Evolutionary conservation across 2,888 invertebrate species (phyloP), one percentile per base, ranked within the genome.

Genomic region (Synanthedon myopaeformis): DNA sequence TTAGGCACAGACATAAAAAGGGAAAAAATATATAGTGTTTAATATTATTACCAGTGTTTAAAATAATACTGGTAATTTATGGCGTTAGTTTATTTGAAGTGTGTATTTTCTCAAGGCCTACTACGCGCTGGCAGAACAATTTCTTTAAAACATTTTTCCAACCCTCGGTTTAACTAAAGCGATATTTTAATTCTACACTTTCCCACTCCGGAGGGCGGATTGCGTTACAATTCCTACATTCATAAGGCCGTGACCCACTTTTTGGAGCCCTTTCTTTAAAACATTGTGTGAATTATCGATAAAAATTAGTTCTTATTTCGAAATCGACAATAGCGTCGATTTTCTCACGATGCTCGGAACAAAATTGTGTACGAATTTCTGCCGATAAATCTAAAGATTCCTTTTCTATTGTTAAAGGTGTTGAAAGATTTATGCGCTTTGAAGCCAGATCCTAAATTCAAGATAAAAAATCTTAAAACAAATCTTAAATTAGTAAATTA

Each of bases 221-320:
- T 68, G 62, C 63, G 66, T 68, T 68, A 69, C 70, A 71, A 52
- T 53, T 67, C 64, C 51, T 41, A 28, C 64, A 64, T 63, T 67
- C 57, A 59, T 59, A 54, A 69, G 76, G 69, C 79, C 79, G 61
- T 79, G 79, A 76, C 79, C 79, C 58, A 73, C 54, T 67, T 73
- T 53, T 49, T 45, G 53, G 35, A 52, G 56, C 42, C 54, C 53
- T 54, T 58, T 56, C 54, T 58, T 56, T 49, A 54, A 56, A 58
- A 56, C 55, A 55, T 55, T 48, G 51, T 54, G 54, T 55, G 55
- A 55, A 57, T 52, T 51, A 54, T 51, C 53, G 57, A 54, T 57
- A 55, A 52, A 52, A 51, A 51, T 51, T 28, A 17, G 28, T 51
- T 28, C 5, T 41, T 12, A n/a, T 13, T 35, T 41, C 28, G 23